These are phyloP conservation scores for Campoletis sonorensis DNA, from an alignment of 1,140 invertebrate species.

Conservation along the genomic window DNA sequence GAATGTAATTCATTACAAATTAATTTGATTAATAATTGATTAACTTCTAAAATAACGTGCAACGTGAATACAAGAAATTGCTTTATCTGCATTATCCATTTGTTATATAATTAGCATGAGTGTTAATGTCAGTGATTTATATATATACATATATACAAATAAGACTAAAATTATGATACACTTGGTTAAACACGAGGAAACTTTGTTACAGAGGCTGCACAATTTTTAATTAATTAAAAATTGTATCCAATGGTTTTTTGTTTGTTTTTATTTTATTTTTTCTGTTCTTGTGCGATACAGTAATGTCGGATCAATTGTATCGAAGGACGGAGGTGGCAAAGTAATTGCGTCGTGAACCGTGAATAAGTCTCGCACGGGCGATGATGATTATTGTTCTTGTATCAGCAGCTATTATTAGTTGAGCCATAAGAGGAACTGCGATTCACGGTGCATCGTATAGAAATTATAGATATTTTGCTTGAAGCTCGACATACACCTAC, in stretches of 20 bases:
- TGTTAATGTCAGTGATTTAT: not conserved
- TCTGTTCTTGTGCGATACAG: not conserved
- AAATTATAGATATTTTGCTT: not conserved
- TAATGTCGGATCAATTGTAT: not conserved
- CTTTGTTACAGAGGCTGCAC: not conserved
- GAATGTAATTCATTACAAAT: no score
- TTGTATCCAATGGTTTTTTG: not conserved
- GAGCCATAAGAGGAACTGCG: constrained; percentile 14
- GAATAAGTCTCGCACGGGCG: constrained; percentile 30
- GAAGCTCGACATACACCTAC: not conserved
- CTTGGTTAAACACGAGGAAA: not conserved
- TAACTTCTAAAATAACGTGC: no score
- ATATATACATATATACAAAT: not conserved
- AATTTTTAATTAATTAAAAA: not conserved
- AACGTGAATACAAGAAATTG: no score
- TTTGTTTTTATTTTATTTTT: no score
- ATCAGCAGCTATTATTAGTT: constrained; percentile 36
- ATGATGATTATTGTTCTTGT: constrained; percentile 42
- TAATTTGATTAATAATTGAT: no score
- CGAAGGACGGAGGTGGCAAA: constrained; percentile 23
- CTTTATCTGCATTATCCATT: no score
- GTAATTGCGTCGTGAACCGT: constrained; percentile 38
- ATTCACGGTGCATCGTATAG: constrained; percentile 10
- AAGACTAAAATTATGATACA: not conserved
- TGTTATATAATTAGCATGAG: no score